Conservation (phyloP, 2,113 vertebrate genomes). For the Engraulis encrasicolus region DNA sequence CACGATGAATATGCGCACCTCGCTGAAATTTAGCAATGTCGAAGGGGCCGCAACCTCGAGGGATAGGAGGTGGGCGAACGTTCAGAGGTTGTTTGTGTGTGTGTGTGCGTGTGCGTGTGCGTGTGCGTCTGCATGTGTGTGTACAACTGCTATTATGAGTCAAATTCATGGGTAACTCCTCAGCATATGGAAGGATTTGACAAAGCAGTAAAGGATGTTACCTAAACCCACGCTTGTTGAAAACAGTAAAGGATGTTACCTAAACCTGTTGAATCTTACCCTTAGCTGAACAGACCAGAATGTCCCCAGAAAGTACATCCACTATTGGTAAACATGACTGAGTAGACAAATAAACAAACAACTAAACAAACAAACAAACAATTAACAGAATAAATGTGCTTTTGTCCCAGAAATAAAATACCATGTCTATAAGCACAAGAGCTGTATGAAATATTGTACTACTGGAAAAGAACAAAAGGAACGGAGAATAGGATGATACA, state of each 20-base stretch:
- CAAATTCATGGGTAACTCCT: not conserved
- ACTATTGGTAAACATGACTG: not conserved
- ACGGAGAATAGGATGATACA: not conserved
- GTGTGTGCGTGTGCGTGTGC: no score
- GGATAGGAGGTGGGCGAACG: no score
- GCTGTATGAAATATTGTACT: not conserved
- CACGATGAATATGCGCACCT: not conserved
- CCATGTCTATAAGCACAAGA: not conserved
- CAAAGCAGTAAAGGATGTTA: no score
- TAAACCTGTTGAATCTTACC: no score
- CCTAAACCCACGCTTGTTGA: not conserved
- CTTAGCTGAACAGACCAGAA: not conserved
- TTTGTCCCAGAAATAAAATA: no score
- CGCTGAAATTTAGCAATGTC: not conserved
- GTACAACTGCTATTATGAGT: no score
- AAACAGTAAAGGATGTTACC: not conserved
- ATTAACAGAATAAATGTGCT: not conserved
- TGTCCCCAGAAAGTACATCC: not conserved
- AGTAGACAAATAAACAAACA: not conserved
- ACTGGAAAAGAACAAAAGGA: not conserved
- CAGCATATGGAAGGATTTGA: not conserved
- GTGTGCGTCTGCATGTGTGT: no score
- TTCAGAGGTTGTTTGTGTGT: not conserved
- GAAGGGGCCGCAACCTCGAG: not conserved
- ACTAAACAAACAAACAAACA: not conserved